Percentiles rank a stretch among this genome's conserved stretches.
These are phyloP conservation scores for Caenorhabditis japonica DNA, from an alignment of 2,888 invertebrate genomes.

Conservation along the genomic window DNA sequence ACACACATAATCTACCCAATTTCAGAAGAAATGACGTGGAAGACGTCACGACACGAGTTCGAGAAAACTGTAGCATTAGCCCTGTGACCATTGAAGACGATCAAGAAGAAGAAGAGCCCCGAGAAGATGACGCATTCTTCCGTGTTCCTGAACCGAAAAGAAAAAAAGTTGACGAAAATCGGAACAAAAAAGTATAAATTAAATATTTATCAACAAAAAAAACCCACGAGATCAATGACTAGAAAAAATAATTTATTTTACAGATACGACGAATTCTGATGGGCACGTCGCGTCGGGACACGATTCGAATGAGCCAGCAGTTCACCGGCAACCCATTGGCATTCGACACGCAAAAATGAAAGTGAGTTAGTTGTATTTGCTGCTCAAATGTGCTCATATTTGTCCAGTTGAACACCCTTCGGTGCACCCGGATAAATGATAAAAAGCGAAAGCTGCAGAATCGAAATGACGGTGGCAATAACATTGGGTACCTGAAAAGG, in stretches of 20 bases:
- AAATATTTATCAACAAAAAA: slow-evolving; percentile 4
- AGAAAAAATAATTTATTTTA: slow-evolving; percentile 1
- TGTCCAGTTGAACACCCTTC: slow-evolving; percentile 19
- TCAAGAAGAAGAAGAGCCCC: background rate
- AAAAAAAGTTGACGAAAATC: slow-evolving; percentile 4
- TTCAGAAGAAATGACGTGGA: background rate
- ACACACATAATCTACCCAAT: background rate
- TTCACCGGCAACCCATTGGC: slow-evolving; percentile 15
- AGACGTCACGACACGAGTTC: background rate
- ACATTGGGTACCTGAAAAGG: slow-evolving; percentile 85
- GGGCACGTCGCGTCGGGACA: slow-evolving; percentile 10
- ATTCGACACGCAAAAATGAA: slow-evolving; percentile 27
- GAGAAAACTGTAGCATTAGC: background rate
- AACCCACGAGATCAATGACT: slow-evolving; percentile 9
- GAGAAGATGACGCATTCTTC: slow-evolving; percentile 3
- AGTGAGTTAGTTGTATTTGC: too few relatives aligned
- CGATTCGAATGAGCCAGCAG: slow-evolving; percentile 35
- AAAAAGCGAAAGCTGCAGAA: slow-evolving; percentile 86
- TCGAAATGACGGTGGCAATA: slow-evolving; percentile 84
- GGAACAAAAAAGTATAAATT: slow-evolving; percentile 28
- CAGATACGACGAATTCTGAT: slow-evolving; percentile 43
- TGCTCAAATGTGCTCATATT: slow-evolving; percentile 46
- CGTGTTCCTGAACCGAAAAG: slow-evolving; percentile 16
- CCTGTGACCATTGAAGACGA: slow-evolving; percentile 2
- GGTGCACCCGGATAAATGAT: slow-evolving; percentile 82